These are phyloP conservation scores for Actinia tenebrosa DNA, from an alignment of 64 coral and sea anemone species.

Conservation along the genomic window DNA sequence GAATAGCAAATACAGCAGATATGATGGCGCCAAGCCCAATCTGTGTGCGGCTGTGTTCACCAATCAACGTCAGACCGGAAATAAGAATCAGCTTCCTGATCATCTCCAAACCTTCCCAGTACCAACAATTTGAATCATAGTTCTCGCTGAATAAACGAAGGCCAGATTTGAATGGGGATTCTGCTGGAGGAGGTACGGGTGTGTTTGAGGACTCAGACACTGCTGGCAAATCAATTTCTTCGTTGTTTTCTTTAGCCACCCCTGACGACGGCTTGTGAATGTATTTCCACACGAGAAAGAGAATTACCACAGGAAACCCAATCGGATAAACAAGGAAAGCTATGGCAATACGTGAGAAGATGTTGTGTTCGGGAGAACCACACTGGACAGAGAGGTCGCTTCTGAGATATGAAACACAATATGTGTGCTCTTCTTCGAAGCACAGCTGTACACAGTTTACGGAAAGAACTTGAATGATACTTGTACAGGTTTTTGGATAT, in stretches of 20 bases:
- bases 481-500: conserved; percentile 29
- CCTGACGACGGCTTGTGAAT: neutral
- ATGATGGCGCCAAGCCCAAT: no score
- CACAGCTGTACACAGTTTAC: no score
- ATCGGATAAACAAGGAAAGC: conserved; percentile 51
- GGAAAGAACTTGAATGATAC: conserved; percentile 4
- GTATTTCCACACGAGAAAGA: conserved; percentile 55
- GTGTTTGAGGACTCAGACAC: no score
- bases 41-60: conserved; percentile 46
- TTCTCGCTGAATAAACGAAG: neutral
- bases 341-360: conserved; percentile 43
- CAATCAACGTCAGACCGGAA: conserved; percentile 57
- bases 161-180: no score
- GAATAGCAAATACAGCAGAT: no score
- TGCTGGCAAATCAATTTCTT: no score
- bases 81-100: no score
- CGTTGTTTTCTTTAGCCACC: no score
- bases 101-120: conserved; percentile 48
- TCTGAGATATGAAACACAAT: conserved; percentile 10
- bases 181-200: no score
- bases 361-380: neutral
- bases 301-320: conserved; percentile 54
- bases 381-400: neutral
- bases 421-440: neutral
- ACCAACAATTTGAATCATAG: conserved; percentile 60